Conservation (phyloP, 2,888 invertebrate species). For the Heteromurus nitidus region DNA sequence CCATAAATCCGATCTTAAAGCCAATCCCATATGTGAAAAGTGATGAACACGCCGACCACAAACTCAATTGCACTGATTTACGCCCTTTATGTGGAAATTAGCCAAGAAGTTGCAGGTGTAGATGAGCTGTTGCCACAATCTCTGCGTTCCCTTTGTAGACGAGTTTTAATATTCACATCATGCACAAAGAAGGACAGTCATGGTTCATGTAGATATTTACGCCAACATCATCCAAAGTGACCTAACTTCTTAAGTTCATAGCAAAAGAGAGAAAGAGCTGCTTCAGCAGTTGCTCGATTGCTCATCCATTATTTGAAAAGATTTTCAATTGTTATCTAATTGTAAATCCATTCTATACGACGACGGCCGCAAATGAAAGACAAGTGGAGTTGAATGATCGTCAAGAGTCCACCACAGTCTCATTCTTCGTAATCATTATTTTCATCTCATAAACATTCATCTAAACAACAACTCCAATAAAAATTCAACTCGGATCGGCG, state of each 20-base stretch:
- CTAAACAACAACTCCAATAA: too few relatives aligned
- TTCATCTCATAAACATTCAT: neutral
- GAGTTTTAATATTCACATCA: constrained; percentile 48
- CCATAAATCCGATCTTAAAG: constrained; percentile 48
- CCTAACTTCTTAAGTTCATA: constrained; percentile 53
- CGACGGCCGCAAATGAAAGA: neutral
- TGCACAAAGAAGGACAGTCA: constrained; percentile 6
- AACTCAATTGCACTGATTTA: constrained; percentile 55
- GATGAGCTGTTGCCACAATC: constrained; percentile 32
- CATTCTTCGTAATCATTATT: neutral
- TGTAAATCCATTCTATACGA: constrained; percentile 42
- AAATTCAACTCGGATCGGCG: too few relatives aligned
- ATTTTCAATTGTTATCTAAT: constrained; percentile 39
- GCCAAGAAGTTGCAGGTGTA: constrained; percentile 42
- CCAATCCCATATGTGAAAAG: constrained; percentile 40
- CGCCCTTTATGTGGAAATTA: constrained; percentile 34
- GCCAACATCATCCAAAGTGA: constrained; percentile 44
- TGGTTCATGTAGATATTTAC: neutral
- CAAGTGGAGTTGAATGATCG: constrained; percentile 55
- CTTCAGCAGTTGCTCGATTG: too few relatives aligned
- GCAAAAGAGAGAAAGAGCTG: too few relatives aligned
- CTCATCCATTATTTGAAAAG: constrained; percentile 40
- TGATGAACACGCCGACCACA: too few relatives aligned
- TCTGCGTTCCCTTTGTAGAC: neutral
- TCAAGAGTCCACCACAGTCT: constrained; percentile 29